phyloP scores from a whole-genome alignment of 1,140 invertebrate genomes.

The Phortica variegata region DNA sequence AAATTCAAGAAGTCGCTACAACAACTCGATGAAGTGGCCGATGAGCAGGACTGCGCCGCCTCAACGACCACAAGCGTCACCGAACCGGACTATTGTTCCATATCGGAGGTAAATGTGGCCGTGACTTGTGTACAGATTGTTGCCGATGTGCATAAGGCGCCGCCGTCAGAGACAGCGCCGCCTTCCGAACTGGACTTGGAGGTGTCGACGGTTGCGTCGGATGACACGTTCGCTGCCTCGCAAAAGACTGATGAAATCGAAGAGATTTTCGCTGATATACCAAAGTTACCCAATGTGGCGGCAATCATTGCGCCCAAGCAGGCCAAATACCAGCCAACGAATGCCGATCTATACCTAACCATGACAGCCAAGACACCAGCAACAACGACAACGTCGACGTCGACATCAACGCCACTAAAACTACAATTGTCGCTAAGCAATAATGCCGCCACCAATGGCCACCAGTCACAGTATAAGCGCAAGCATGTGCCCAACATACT shows the following conservation, averaged over 20 bases:
- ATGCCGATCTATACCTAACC: conserved; percentile 20
- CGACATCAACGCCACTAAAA: conserved; percentile 8
- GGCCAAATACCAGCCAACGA: conserved; percentile 9
- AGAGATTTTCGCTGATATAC: conserved; percentile 58
- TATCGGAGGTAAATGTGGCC: conserved; percentile 58
- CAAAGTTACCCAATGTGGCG: conserved; percentile 61
- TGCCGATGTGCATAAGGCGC: conserved; percentile 46
- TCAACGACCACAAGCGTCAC: conserved; percentile 27
- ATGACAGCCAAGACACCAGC: conserved; percentile 28
- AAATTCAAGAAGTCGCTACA: conserved; percentile 47
- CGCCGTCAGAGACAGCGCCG: conserved; percentile 28
- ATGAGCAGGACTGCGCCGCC: conserved; percentile 21
- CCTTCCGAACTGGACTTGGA: conserved; percentile 23
- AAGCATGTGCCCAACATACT: conserved; percentile 47
- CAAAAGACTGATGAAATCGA: conserved; percentile 53
- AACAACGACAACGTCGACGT: not conserved
- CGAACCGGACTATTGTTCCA: conserved; percentile 62
- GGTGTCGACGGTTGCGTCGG: conserved; percentile 13
- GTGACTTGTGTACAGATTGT: conserved; percentile 42
- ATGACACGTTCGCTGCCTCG: conserved; percentile 27
- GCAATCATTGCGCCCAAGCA: conserved; percentile 60
- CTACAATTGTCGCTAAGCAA: conserved; percentile 3
- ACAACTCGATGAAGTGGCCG: conserved; percentile 28
- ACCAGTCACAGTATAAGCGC: conserved; percentile 31
- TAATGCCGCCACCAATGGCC: conserved; percentile 4